These are phyloP conservation scores for Dasypolia templi DNA, from an alignment of 2,888 invertebrate species.

Conservation along the genomic window DNA sequence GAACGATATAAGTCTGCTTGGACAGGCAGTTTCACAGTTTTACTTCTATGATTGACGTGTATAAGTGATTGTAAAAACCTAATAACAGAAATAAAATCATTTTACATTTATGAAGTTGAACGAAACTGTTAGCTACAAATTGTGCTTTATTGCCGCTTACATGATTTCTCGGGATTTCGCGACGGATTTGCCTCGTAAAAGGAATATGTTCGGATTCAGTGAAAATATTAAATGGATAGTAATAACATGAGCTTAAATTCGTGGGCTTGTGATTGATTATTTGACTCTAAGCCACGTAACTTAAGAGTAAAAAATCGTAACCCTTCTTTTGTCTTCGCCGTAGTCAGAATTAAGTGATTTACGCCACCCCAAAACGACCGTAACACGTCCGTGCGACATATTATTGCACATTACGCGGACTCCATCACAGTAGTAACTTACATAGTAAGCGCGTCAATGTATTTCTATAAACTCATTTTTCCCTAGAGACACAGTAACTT, in stretches of 20 bases:
- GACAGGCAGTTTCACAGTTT: too few relatives aligned
- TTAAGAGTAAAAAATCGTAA: neutral
- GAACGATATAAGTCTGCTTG: neutral
- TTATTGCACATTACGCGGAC: neutral
- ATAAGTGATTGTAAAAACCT: too few relatives aligned
- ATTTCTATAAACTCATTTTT: constrained; percentile 37
- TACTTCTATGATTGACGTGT: too few relatives aligned
- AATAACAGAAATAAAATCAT: too few relatives aligned
- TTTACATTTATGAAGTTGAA: neutral
- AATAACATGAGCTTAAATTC: too few relatives aligned
- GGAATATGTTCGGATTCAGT: neutral
- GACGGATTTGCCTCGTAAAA: neutral
- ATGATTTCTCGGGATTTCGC: neutral
- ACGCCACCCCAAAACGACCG: neutral
- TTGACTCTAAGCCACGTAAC: neutral
- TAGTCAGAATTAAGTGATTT: too few relatives aligned
- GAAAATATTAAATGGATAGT: too few relatives aligned
- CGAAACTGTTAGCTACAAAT: constrained; percentile 1
- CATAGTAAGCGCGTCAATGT: constrained; percentile 18
- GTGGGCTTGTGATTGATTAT: too few relatives aligned
- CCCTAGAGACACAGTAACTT: constrained; percentile 41
- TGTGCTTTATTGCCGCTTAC: neutral
- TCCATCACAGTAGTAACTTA: constrained; percentile 5
- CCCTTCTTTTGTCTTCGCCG: too few relatives aligned
- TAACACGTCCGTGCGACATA: constrained; percentile 6